Conservation (phyloP, 2,797 vertebrate genomes). For the Sphenodon punctatus region DNA sequence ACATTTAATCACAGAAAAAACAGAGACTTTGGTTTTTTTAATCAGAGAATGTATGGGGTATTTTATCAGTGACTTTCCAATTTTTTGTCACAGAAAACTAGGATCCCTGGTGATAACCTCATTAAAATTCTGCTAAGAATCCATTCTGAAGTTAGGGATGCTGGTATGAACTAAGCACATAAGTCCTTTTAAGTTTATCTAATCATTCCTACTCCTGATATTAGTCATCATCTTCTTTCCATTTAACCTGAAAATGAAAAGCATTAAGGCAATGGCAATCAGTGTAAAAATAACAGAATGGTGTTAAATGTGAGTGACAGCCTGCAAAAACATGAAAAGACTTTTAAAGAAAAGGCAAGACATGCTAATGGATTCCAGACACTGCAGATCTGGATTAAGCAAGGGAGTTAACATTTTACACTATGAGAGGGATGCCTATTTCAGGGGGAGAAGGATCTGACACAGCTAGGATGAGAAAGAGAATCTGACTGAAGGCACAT, state of each 20-base stretch:
- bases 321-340: not conserved
- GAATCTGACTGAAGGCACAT: not conserved
- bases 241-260: not conserved
- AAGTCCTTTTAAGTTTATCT: not conserved
- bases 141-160: too few species aligned
- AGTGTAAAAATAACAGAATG: not conserved
- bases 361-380: not conserved
- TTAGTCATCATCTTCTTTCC: not conserved
- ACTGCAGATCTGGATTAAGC: not conserved
- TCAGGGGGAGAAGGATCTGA: not conserved
- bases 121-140: too few species aligned
- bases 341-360: not conserved
- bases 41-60: too few species aligned
- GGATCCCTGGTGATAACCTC: too few species aligned
- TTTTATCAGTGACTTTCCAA: too few species aligned
- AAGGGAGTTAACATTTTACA: not conserved
- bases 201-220: not conserved
- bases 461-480: not conserved
- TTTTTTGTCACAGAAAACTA: too few species aligned
- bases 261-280: not conserved
- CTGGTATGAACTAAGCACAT: not conserved
- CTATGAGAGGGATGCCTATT: not conserved
- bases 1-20: too few species aligned
- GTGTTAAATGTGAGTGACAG: not conserved
- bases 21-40: too few species aligned